Evolutionary conservation across 2,113 vertebrate species (phyloP).

Genomic region (Tragelaphus buxtoni): DNA sequence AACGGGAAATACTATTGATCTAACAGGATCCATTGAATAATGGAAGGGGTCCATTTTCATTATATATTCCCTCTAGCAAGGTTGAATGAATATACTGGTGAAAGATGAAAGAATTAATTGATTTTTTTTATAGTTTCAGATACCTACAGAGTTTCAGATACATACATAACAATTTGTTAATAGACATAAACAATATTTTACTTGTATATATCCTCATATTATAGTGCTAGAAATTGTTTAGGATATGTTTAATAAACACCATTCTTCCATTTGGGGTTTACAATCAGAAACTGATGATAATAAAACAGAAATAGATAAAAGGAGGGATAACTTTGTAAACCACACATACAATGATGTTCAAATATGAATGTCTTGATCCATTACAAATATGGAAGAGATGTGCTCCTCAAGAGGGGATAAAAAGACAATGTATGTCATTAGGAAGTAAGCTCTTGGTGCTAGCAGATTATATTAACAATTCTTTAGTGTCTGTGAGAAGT

Average conservation of each 20-base stretch:
- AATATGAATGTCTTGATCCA: background rate
- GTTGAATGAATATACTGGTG: constrained; percentile 27
- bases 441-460: background rate
- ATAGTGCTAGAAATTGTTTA: background rate
- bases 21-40: constrained; percentile 29
- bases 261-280: background rate
- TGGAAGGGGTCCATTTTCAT: constrained; percentile 38
- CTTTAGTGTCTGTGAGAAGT: background rate
- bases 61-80: background rate
- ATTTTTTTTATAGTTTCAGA: constrained; percentile 6
- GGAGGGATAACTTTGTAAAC: background rate
- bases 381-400: background rate
- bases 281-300: background rate
- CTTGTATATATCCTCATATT: background rate
- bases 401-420: background rate
- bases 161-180: background rate
- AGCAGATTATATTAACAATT: background rate
- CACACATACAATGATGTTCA: background rate
- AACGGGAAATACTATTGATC: constrained; percentile 51
- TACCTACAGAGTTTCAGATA: background rate
- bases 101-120: background rate
- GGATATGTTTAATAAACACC: background rate
- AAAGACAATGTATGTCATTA: background rate
- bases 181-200: background rate
- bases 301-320: background rate